phyloP scores from a whole-genome alignment of 2,888 invertebrate species.

The Choristoneura rosaceana region DNA sequence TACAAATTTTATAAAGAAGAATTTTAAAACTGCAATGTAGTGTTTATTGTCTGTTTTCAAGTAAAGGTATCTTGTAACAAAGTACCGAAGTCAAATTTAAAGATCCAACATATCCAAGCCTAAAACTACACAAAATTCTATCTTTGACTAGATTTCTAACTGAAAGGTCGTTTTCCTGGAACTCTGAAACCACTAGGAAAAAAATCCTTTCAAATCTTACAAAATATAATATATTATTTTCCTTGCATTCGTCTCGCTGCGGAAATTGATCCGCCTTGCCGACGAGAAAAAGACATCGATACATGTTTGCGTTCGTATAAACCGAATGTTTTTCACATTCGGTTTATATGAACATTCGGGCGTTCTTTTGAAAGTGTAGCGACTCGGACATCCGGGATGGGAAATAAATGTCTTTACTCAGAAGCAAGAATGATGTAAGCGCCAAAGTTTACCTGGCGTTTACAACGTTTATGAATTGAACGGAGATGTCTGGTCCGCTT shows the following conservation, averaged over 20 bases:
- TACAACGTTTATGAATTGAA: neutral
- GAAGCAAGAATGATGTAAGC: constrained; percentile 5
- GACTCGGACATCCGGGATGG: constrained; percentile 62
- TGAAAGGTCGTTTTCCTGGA: too few relatives aligned
- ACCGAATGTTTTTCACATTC: constrained; percentile 41
- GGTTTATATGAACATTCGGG: constrained; percentile 7
- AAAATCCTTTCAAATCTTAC: constrained; percentile 1
- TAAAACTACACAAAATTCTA: too few relatives aligned
- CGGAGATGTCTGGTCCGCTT: constrained; percentile 13
- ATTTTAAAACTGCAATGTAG: too few relatives aligned
- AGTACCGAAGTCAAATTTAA: too few relatives aligned
- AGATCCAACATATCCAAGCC: too few relatives aligned
- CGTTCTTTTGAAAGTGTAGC: constrained; percentile 46
- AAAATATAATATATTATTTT: constrained; percentile 12
- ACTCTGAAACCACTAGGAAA: neutral
- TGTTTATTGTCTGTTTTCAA: too few relatives aligned
- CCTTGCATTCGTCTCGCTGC: constrained; percentile 24
- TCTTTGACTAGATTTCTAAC: too few relatives aligned
- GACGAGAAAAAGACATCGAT: constrained; percentile 33
- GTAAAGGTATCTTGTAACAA: too few relatives aligned
- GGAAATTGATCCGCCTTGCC: constrained; percentile 38
- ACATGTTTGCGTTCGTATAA: constrained; percentile 36
- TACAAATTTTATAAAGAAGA: too few relatives aligned
- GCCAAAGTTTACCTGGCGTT: constrained; percentile 1
- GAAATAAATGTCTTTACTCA: constrained; percentile 61